Evolutionary conservation across 1,140 invertebrate genomes (phyloP).

Genomic region (Eupeodes corollae): DNA sequence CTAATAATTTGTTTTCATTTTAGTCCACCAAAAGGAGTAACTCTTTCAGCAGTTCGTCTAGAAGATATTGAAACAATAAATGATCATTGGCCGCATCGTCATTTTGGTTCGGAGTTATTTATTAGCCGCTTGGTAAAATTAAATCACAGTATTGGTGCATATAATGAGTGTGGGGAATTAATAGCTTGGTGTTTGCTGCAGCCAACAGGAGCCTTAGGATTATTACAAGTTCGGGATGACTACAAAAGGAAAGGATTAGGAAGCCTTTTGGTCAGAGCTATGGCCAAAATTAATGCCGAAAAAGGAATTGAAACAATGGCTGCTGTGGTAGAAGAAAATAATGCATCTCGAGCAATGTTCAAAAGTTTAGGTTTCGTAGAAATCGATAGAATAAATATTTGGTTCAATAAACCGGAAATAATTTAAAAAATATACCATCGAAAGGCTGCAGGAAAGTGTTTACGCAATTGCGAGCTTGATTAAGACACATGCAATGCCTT

Average conservation of each 20-base stretch:
- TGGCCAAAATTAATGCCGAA: conserved; percentile 18
- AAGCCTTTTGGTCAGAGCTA: conserved; percentile 16
- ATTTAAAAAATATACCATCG: no score
- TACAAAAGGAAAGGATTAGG: conserved; percentile 26
- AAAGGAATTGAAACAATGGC: conserved; percentile 20
- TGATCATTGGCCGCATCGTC: conserved; percentile 25
- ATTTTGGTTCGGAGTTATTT: conserved; percentile 12
- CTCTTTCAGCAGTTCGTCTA: conserved; percentile 3
- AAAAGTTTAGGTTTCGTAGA: conserved; percentile 24
- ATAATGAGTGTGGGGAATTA: conserved; percentile 16
- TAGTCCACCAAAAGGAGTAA: conserved; percentile 15
- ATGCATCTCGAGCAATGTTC: conserved; percentile 25
- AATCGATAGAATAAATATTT: conserved; percentile 19
- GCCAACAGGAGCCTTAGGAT: conserved; percentile 19
- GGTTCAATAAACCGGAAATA: background rate
- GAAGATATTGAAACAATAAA: conserved; percentile 19
- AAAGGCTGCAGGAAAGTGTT: no score
- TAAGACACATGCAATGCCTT: no score
- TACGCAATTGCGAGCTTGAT: no score
- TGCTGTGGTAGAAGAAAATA: conserved; percentile 18
- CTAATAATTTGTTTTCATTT: background rate
- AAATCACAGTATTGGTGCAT: conserved; percentile 20
- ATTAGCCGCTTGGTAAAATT: conserved; percentile 14
- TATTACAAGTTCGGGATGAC: conserved; percentile 23
- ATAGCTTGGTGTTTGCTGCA: conserved; percentile 24